Evolutionary conservation across 2,113 vertebrate genomes (phyloP), one percentile per base, ranked within the genome.

Genomic region (Forbesichthys agassizii): DNA sequence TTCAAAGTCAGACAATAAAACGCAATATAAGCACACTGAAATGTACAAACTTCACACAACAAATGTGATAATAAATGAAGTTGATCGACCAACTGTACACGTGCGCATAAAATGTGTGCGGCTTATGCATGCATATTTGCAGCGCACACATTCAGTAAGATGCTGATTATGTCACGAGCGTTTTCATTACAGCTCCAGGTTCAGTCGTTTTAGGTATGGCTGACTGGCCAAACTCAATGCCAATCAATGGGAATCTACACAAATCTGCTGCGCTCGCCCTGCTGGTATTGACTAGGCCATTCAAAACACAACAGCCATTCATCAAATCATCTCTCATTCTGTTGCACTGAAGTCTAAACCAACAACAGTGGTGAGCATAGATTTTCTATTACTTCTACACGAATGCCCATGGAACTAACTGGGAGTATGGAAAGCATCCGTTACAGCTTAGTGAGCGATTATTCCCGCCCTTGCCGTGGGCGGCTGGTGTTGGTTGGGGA

Each of bases 401-500:
- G 61, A 68, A 75, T 71, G 77, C 33, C 69, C 66, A 57, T 61
- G 42, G 65, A 60, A 59, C 33, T 61, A 14, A 36, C 20, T 14
- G 62, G 4, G 63, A 48, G 27, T 27, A 27, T 27, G 27, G 61
- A 84, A 75, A 79, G 65, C 59, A 76, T 67, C 64, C 48, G 18
- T 74, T 52, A 71, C 14, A 77, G 74, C 66, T 58, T 67, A n/a
- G 58, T 78, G 61, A 83, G 79, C 63, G 82, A 78, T 78, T 71
- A 79, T 74, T 74, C 63, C 52, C 14, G 59, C 27, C 69, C 64
- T 66, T 60, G 63, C 16, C 61, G 59, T 48, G 72, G 56, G 71
- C 3, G 59, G 73, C 64, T 66, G 56, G 61, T 33, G 65, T 57
- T 47, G 73, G 58, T 69, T 46, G 36, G 2, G 47, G 20, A 0